Evolutionary conservation across 2,888 invertebrate species (phyloP).

Genomic region (Sphecodes monilicornis): DNA sequence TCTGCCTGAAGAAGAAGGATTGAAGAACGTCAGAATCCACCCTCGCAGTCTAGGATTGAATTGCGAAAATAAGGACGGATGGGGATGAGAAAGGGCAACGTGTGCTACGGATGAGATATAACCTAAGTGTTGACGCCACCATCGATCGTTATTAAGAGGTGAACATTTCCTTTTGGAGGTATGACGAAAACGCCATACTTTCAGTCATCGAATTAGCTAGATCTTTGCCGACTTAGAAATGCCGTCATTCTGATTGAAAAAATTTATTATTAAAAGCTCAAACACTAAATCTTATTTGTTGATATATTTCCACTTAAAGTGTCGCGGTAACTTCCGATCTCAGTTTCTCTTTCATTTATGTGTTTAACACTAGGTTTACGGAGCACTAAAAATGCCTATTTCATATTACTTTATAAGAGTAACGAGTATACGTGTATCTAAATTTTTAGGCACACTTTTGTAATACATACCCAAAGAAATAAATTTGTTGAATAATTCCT

Average conservation of each 20-base stretch:
- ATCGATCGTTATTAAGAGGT: background rate
- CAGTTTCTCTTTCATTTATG: no score
- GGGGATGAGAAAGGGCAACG: background rate
- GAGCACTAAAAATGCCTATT: no score
- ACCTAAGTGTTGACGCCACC: background rate
- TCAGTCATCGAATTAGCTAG: no score
- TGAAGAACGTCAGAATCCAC: background rate
- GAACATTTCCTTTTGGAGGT: background rate
- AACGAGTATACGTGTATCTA: no score
- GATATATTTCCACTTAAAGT: no score
- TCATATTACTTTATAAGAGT: no score
- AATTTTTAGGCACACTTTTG: no score
- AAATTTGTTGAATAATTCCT: no score
- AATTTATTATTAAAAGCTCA: background rate
- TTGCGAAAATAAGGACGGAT: slow-evolving; percentile 7
- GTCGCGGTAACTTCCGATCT: no score
- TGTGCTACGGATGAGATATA: background rate
- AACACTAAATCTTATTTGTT: background rate
- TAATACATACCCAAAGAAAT: no score
- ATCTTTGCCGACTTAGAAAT: background rate
- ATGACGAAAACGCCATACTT: no score
- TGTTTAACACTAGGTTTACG: no score
- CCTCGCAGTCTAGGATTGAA: background rate
- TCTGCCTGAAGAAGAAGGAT: background rate
- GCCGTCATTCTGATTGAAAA: background rate